These are phyloP conservation scores for Epinephelus coioides DNA, from an alignment of 2,797 vertebrate species.

Conservation along the genomic window DNA sequence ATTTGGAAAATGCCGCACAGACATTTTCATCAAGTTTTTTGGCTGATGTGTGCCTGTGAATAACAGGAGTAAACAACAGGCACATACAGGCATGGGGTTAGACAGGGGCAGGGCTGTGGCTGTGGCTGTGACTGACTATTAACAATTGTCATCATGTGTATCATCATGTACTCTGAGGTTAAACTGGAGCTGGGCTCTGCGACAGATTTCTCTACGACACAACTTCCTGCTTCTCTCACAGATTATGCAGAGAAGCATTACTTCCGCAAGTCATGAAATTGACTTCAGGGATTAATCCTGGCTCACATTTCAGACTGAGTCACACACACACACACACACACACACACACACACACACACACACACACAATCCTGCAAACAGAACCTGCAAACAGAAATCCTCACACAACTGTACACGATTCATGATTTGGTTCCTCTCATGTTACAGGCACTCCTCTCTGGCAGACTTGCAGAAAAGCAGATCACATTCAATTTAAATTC, in stretches of 20 bases:
- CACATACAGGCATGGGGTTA: no score
- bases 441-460: neutral
- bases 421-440: neutral
- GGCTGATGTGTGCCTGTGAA: neutral
- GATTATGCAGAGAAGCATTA: neutral
- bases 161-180: neutral
- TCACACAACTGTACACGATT: neutral
- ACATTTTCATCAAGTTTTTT: no score
- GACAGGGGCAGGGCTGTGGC: no score
- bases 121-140: neutral
- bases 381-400: neutral
- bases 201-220: neutral
- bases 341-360: constrained; percentile 17
- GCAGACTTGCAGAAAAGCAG: constrained; percentile 18
- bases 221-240: neutral
- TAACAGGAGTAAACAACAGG: neutral
- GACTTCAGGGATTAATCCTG: constrained; percentile 20
- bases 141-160: neutral
- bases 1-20: no score
- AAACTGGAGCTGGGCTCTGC: constrained; percentile 1
- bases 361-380: neutral
- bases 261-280: neutral
- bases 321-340: neutral
- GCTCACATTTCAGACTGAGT: neutral
- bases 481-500: constrained; percentile 30